Conservation (phyloP, 2,113 vertebrate species). For the Etheostoma spectabile region DNA sequence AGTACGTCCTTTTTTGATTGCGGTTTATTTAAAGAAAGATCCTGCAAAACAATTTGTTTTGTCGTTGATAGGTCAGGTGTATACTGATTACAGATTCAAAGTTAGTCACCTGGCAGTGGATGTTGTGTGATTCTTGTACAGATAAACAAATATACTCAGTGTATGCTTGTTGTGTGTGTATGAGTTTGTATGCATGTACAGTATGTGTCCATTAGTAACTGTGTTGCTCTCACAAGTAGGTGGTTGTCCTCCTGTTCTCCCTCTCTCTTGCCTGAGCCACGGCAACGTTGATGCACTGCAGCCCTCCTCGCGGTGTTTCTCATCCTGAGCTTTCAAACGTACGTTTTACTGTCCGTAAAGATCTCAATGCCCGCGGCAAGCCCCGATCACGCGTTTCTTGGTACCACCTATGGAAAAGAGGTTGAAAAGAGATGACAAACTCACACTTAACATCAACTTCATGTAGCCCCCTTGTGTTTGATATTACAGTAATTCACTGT, state of each 20-base stretch:
- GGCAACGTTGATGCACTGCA: constrained; percentile 96
- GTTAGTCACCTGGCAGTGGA: constrained; percentile 25
- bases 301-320: constrained; percentile 92
- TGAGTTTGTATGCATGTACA: neutral
- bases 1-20: constrained; percentile 31
- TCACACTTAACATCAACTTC: neutral
- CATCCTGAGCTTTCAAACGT: constrained; percentile 94
- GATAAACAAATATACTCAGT: neutral
- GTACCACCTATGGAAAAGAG: constrained; percentile 79
- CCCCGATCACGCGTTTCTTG: constrained; percentile 91
- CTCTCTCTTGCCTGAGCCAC: constrained; percentile 92
- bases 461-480: neutral
- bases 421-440: neutral
- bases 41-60: constrained; percentile 21
- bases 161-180: neutral
- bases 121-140: neutral
- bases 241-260: constrained; percentile 91
- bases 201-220: neutral
- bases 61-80: too few relatives aligned
- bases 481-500: neutral
- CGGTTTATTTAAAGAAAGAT: constrained; percentile 38
- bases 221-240: constrained; percentile 89
- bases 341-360: constrained; percentile 93
- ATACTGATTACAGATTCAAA: neutral
- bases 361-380: constrained; percentile 95